A percentile compares a stretch with the other conserved stretches of the same genome.
These are phyloP conservation scores for Ridgeia piscesae DNA, from an alignment of 1,140 invertebrate genomes.

Conservation along the genomic window DNA sequence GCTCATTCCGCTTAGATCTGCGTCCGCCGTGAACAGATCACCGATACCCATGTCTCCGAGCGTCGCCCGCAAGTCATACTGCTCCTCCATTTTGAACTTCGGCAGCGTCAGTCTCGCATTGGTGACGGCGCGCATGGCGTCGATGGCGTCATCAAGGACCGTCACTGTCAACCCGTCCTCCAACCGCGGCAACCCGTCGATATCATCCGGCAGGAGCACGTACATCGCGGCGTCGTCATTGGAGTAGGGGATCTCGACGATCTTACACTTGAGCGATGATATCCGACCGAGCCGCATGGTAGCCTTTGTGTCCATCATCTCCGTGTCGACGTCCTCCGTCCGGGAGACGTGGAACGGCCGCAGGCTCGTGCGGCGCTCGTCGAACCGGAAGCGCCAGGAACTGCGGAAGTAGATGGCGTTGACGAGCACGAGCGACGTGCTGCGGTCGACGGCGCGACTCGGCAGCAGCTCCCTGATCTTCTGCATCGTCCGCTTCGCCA, in stretches of 20 bases:
- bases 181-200: constrained; percentile 54
- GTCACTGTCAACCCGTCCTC: constrained; percentile 10
- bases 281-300: constrained; percentile 66
- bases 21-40: constrained; percentile 33
- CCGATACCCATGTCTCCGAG: constrained; percentile 51
- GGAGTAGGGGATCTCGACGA: constrained; percentile 72
- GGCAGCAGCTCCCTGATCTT: constrained; percentile 73
- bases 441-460: constrained; percentile 56
- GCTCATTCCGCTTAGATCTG: constrained; percentile 43
- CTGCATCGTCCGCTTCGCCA: constrained; percentile 69
- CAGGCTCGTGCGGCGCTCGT: constrained; percentile 60
- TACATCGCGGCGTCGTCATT: constrained; percentile 65
- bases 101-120: constrained; percentile 40
- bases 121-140: constrained; percentile 33
- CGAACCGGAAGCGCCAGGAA: constrained; percentile 73
- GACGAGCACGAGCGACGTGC: constrained; percentile 68
- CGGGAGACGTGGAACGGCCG: constrained; percentile 44
- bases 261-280: constrained; percentile 66
- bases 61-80: constrained; percentile 38
- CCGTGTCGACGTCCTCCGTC: constrained; percentile 38
- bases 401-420: constrained; percentile 88
- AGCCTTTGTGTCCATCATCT: constrained; percentile 61
- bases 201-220: constrained; percentile 67
- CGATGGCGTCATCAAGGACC: background rate
- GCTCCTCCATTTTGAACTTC: constrained; percentile 46